These are phyloP conservation scores for Semnornis frantzii DNA, from an alignment of 2,113 vertebrate genomes.

Conservation along the genomic window DNA sequence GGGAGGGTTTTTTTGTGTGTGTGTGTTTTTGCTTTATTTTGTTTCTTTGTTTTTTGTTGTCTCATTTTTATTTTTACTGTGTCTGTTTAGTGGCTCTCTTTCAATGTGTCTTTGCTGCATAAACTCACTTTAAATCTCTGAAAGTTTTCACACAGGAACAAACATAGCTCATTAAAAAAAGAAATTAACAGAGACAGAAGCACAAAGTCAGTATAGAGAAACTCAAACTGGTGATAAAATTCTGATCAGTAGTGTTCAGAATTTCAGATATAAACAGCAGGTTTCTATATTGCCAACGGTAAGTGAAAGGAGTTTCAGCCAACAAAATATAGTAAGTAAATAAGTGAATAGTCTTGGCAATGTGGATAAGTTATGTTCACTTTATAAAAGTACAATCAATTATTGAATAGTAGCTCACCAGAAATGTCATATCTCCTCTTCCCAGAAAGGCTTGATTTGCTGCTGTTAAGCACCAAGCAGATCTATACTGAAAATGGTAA, in stretches of 20 bases:
- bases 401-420: background rate
- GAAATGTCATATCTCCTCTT: background rate
- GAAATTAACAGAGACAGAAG: background rate
- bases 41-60: fast-evolving
- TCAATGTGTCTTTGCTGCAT: too few relatives aligned
- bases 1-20: too few relatives aligned
- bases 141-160: background rate
- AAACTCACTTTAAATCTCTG: background rate
- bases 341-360: background rate
- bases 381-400: background rate
- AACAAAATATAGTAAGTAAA: background rate
- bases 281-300: background rate
- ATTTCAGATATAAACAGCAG: background rate
- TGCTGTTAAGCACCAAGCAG: background rate
- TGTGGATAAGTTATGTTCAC: background rate
- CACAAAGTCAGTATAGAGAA: background rate
- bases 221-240: background rate
- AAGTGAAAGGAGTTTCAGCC: background rate
- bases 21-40: background rate
- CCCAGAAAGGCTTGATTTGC: background rate
- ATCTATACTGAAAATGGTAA: background rate
- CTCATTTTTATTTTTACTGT: too few relatives aligned
- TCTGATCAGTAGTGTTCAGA: background rate
- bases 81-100: too few relatives aligned
- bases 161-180: background rate